Evolutionary conservation across 2,113 vertebrate genomes (phyloP).

Genomic region (Callopanchax toddi): DNA sequence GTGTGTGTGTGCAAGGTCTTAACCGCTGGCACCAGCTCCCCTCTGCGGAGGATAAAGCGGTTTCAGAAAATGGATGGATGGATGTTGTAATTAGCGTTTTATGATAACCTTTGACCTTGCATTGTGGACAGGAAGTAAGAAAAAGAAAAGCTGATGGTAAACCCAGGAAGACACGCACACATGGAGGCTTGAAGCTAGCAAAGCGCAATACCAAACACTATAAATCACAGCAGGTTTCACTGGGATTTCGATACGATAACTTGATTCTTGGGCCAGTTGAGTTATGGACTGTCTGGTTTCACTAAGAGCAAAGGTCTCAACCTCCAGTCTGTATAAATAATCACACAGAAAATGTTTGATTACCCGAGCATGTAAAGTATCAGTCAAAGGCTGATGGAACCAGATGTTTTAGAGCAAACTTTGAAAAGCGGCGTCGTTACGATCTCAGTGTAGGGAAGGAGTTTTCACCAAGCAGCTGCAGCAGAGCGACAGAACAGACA

Average conservation of each 20-base stretch:
- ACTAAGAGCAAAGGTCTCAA: constrained; percentile 28
- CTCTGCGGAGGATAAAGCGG: no score
- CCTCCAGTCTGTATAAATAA: constrained; percentile 69
- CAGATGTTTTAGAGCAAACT: constrained; percentile 63
- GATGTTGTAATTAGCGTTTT: constrained; percentile 24
- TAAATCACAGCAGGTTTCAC: constrained; percentile 50
- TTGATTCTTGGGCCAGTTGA: constrained; percentile 49
- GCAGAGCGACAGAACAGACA: constrained; percentile 71
- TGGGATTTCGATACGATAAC: constrained; percentile 48
- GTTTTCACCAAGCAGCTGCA: constrained; percentile 61
- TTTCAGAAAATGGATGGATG: no score
- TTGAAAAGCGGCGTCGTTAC: constrained; percentile 49
- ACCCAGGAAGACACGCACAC: not conserved
- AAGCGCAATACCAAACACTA: constrained; percentile 42
- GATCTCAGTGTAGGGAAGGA: constrained; percentile 38
- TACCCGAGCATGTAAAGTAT: constrained; percentile 50
- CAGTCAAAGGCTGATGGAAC: constrained; percentile 54
- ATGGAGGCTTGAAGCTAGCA: constrained; percentile 38
- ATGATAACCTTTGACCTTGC: constrained; percentile 26
- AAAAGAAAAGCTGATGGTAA: not conserved
- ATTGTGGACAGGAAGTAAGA: constrained; percentile 6
- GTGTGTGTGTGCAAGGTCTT: not conserved
- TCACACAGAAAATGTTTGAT: constrained; percentile 63
- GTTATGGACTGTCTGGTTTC: constrained; percentile 54
- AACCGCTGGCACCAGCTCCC: no score